These are phyloP conservation scores for Aplysina aerophoba DNA, from an alignment of 37 sponge, comb jelly and placozoan genomes.

Conservation along the genomic window DNA sequence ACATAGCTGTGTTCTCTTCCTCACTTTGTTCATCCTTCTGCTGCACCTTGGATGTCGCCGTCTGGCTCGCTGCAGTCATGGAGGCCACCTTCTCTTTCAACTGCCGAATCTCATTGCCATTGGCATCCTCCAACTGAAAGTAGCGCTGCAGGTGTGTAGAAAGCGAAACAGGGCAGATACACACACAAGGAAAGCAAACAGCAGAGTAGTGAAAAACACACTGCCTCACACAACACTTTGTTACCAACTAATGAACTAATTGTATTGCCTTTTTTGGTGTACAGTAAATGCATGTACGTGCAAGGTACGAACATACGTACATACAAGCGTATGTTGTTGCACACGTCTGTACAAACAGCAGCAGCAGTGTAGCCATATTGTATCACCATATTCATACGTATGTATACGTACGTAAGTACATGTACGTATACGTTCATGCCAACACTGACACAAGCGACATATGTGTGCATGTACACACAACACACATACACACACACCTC, in stretches of 20 bases:
- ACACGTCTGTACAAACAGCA: too few species aligned
- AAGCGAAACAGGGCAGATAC: too few species aligned
- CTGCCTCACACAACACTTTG: not conserved
- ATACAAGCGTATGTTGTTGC: too few species aligned
- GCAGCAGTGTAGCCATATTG: too few species aligned
- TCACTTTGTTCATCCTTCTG: constrained; percentile 21
- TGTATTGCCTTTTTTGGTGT: too few species aligned
- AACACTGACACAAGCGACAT: too few species aligned
- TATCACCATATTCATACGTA: too few species aligned
- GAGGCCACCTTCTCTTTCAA: not conserved
- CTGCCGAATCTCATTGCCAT: constrained; percentile 14
- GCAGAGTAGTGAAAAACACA: too few species aligned
- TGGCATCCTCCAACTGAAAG: constrained; percentile 18
- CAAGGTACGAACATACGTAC: constrained; percentile 5
- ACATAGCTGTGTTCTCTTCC: not conserved
- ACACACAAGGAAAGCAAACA: too few species aligned
- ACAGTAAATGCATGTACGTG: not conserved
- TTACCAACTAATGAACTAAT: too few species aligned
- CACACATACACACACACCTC: constrained; percentile 1
- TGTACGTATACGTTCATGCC: too few species aligned
- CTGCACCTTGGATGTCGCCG: not conserved
- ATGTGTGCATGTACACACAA: not conserved
- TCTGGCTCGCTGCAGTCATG: not conserved
- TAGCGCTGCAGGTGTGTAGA: not conserved
- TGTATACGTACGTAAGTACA: too few species aligned